Evolutionary conservation across 2,888 invertebrate species (phyloP), one percentile per base, ranked within the genome.

Genomic region (Iselma pallidipennis): DNA sequence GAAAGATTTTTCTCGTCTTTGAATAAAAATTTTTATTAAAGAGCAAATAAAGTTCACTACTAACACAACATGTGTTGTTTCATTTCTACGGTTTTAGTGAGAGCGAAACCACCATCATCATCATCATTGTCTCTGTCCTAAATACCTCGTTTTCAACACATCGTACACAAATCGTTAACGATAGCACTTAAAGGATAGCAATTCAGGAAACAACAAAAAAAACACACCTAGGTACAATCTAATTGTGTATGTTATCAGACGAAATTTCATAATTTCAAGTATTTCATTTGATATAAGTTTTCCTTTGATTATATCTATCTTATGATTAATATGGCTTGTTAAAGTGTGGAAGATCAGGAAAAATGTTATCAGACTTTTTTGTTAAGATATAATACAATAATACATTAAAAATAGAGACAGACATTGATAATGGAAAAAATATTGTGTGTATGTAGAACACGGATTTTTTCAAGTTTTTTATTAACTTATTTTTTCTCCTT

Each of bases 91-190:
- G 7, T 23, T 55, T 31, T 16, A 62, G 57, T 58, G 59, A 62
- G 58, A 59, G 58, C 58, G 58, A 57, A 62, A 62, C 45, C 60
- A 60, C 51, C 61, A 50, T 50, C 21, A 16, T 49, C 60, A 60
- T 56, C 61, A 50, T 50, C 21, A 16, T 37, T 10, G 55, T 37
- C 29, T 45, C 45, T 57, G 64, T 58, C 59, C 65, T 42, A 65
- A 23, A 65, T 61, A 65, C 64, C 64, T 55, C 55, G 42, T 64
- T 64, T 64, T 16, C 2, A 25, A 33, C 28, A 53, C 55, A 55
- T 53, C 60, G 19, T 9, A 37, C 16, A 60, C 54, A 49, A 49
- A 49, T 49, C 49, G 57, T 49, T 19, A 16, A 37, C 37, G 16
- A 9, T 37, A 9, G 7, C 48, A 5, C n/a, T n/a, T n/a, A n/a